phyloP scores from a whole-genome alignment of 1,140 invertebrate genomes.

The Fopius arisanus region DNA sequence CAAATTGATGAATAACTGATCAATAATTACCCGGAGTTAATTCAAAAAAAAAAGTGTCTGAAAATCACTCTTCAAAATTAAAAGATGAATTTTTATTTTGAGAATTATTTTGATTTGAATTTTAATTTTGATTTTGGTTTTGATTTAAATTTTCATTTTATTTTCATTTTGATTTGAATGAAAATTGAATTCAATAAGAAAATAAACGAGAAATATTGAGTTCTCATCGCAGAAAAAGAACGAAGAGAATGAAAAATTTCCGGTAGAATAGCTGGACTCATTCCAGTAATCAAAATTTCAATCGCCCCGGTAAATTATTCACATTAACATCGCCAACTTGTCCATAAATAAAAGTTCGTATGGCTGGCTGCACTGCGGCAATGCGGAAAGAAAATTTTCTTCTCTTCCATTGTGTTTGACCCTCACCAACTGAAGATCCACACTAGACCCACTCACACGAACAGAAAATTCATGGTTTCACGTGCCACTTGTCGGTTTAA shows the following conservation, averaged over 20 bases:
- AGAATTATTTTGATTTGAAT: no score
- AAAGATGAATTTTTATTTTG: no score
- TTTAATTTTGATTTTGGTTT: no score
- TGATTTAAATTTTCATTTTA: no score
- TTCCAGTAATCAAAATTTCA: background rate
- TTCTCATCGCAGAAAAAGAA: no score
- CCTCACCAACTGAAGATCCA: background rate
- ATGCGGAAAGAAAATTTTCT: background rate
- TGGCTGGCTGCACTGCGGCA: constrained; percentile 5
- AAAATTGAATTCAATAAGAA: no score
- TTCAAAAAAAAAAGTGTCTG: no score
- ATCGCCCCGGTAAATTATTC: background rate
- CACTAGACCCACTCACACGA: background rate
- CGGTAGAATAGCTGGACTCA: background rate
- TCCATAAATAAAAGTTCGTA: background rate
- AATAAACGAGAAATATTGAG: no score
- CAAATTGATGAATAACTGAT: no score
- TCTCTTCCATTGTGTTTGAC: constrained; percentile 1
- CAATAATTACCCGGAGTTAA: no score
- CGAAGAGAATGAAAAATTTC: background rate
- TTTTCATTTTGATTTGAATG: no score
- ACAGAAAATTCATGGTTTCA: background rate
- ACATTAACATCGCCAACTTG: background rate
- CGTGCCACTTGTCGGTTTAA: background rate
- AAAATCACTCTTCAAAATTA: no score